phyloP scores from a whole-genome alignment of 2,113 vertebrate species.

The Cinclus cinclus region DNA sequence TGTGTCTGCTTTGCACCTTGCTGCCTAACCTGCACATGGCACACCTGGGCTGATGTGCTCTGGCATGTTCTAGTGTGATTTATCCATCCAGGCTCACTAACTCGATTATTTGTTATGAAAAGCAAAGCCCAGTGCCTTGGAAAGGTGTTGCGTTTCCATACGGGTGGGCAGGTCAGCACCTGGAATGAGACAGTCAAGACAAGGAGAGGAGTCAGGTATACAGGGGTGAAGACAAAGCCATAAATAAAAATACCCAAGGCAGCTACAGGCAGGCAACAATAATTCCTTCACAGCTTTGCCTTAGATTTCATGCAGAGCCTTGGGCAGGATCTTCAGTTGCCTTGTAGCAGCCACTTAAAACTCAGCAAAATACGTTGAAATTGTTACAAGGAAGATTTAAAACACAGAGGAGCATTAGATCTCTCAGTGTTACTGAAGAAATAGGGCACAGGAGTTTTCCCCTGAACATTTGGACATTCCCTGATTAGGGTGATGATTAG shows the following conservation, averaged over 20 bases:
- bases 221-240: not conserved
- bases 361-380: not conserved
- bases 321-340: not conserved
- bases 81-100: not conserved
- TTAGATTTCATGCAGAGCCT: not conserved
- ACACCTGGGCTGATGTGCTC: not conserved
- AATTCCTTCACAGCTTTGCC: not conserved
- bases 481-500: not conserved
- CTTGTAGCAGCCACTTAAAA: not conserved
- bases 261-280: not conserved
- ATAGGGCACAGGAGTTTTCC: not conserved
- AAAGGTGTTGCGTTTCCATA: not conserved
- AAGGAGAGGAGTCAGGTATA: not conserved
- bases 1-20: conserved; percentile 33
- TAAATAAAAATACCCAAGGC: not conserved
- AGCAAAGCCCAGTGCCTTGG: not conserved
- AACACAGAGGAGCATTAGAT: not conserved
- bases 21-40: not conserved
- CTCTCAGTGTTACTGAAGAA: not conserved
- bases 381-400: not conserved
- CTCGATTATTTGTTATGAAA: not conserved
- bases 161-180: not conserved
- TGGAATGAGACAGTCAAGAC: accelerated
- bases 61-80: not conserved
- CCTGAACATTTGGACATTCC: not conserved